Evolutionary conservation across 2,888 invertebrate species (phyloP), one percentile per base, ranked within the genome.

Genomic region (Hartigia nigra): DNA sequence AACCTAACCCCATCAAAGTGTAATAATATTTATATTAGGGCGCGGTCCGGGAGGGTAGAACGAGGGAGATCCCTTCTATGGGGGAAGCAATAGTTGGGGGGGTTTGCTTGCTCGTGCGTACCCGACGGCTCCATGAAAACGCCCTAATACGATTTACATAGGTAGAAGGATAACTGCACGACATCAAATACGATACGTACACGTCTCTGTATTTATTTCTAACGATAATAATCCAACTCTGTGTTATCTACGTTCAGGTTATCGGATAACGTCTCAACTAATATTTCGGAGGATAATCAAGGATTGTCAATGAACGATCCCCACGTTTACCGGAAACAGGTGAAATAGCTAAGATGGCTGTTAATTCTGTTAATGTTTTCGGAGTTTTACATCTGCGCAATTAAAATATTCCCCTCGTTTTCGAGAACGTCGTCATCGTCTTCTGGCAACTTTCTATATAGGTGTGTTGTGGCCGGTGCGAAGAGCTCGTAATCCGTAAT

Each of bases 11-110:
- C 88, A 91, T 91, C 91, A 91, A 91, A 91, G 89, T 91, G 91
- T 91, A 91, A 91, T 91, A 91, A 91, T 91, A 91, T 91, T 91
- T 91, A 91, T 91, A 91, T 91, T 91, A 91, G 90, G 90, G 90
- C 86, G 89, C 88, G 88, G 87, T 88, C 82, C 32, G 82, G 84
- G 85, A 88, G 88, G 90, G 88, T 87, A 82, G 88, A 79, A 79
- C 81, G 76, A 72, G 80, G 82, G 82, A 84, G 81, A 55, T 81
- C 83, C 83, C 81, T 81, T 81, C 81, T 81, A 82, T 55, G 85
- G 85, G 86, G 86, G 84, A 82, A 81, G 79, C 82, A 83, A 83
- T 81, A 81, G 83, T 83, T 84, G 79, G 81, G 83, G 84, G 86
- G 83, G 5, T 39, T 72, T 84, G 83, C 82, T 34, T n/a, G 31